A percentile compares a stretch with the other conserved stretches of the same genome.
Conservation (phyloP, 1,140 invertebrate genomes). For the Platorchestia sp. region DNA sequence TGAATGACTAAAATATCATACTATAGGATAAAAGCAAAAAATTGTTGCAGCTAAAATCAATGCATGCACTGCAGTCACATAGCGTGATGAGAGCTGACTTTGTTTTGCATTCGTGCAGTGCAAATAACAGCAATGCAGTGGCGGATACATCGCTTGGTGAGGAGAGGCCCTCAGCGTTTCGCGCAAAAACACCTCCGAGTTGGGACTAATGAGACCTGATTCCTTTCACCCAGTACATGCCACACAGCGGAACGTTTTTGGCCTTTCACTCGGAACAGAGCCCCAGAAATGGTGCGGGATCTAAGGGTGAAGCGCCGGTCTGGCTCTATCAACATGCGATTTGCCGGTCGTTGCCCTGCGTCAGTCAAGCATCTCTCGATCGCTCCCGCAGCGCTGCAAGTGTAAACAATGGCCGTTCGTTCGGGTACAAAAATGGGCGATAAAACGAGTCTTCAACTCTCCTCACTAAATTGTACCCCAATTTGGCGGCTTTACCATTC, state of each 20-base stretch:
- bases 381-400: constrained; percentile 19
- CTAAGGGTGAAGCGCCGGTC: neutral
- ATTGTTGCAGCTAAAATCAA: neutral
- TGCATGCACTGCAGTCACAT: neutral
- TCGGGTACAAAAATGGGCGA: neutral
- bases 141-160: neutral
- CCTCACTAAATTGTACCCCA: neutral
- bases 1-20: neutral
- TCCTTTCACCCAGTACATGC: neutral
- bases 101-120: neutral
- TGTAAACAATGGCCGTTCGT: constrained; percentile 42
- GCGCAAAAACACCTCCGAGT: neutral
- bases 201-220: neutral
- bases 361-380: constrained; percentile 34
- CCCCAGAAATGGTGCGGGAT: neutral
- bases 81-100: neutral
- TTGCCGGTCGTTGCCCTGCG: neutral
- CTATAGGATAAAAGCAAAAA: neutral
- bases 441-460: constrained; percentile 35
- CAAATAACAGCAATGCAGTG: neutral
- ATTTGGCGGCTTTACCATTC: neutral
- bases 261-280: neutral
- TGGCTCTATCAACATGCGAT: constrained; percentile 48
- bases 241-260: neutral
- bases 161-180: neutral